Evolutionary conservation across 1,140 invertebrate species (phyloP).

Genomic region (Drosophila persimilis): DNA sequence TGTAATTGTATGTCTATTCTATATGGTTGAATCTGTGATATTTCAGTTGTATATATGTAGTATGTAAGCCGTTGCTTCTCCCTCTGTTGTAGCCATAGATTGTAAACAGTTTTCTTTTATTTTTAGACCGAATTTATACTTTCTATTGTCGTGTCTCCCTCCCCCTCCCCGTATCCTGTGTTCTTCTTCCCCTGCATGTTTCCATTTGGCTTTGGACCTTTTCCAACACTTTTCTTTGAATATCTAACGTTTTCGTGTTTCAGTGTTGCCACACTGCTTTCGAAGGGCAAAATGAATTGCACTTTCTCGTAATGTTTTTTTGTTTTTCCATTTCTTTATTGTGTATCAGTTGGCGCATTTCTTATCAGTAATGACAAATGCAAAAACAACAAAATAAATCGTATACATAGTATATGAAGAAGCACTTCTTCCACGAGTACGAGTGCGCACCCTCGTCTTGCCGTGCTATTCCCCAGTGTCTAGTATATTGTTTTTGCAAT

Average conservation of each 20-base stretch:
- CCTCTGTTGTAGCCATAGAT: constrained; percentile 3
- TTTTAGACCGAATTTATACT: too few species aligned
- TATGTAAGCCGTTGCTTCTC: not conserved
- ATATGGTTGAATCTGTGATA: not conserved
- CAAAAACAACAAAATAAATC: not conserved
- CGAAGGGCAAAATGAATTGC: constrained; percentile 14
- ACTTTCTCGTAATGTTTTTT: constrained; percentile 10
- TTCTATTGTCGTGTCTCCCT: too few species aligned
- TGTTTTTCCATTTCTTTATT: constrained; percentile 32
- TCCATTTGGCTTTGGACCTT: too few species aligned
- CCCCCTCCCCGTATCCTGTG: too few species aligned
- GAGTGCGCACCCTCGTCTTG: constrained; percentile 7
- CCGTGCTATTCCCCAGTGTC: constrained; percentile 19
- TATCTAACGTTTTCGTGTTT: too few species aligned
- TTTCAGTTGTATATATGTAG: constrained; percentile 22
- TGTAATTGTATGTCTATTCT: constrained; percentile 8
- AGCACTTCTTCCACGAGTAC: constrained; percentile 49
- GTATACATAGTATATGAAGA: not conserved
- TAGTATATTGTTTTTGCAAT: constrained; percentile 50
- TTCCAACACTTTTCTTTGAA: too few species aligned
- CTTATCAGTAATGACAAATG: constrained; percentile 46
- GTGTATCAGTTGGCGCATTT: constrained; percentile 45
- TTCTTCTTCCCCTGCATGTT: too few species aligned
- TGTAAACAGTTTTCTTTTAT: not conserved
- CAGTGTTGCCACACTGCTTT: constrained; percentile 20